phyloP scores from a whole-genome alignment of 2,888 invertebrate genomes.

The Drosophila siamana region DNA sequence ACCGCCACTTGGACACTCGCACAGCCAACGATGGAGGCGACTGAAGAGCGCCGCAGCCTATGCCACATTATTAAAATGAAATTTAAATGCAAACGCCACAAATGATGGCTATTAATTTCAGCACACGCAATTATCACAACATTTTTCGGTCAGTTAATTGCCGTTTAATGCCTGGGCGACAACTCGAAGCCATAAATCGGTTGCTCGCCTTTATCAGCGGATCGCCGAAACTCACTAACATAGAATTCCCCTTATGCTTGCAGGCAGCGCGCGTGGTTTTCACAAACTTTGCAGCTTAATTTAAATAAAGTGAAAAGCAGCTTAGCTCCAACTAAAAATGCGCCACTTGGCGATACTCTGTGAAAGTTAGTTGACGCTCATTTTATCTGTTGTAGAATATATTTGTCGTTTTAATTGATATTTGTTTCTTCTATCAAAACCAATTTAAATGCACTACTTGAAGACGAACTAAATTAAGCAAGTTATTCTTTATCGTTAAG shows the following conservation, averaged over 20 bases:
- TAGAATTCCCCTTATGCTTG: background rate
- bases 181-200: slow-evolving; percentile 39
- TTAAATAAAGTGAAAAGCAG: background rate
- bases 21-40: background rate
- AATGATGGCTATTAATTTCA: slow-evolving; percentile 73
- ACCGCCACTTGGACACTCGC: background rate
- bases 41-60: background rate
- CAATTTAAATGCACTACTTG: too few species aligned
- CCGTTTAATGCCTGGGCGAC: slow-evolving; percentile 65
- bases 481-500: too few species aligned
- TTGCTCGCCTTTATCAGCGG: slow-evolving; percentile 1
- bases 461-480: too few species aligned
- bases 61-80: slow-evolving; percentile 70
- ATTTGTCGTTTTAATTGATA: too few species aligned
- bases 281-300: background rate
- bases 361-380: too few species aligned
- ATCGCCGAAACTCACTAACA: background rate
- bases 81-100: slow-evolving; percentile 63
- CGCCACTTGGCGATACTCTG: too few species aligned
- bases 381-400: too few species aligned
- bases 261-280: background rate
- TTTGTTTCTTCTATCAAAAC: too few species aligned
- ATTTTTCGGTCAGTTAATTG: slow-evolving; percentile 61
- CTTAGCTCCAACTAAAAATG: too few species aligned
- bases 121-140: slow-evolving; percentile 70